Base-by-base conservation (phyloP, 2,888 invertebrate species). In the Chrysolina haemoptera region DNA sequence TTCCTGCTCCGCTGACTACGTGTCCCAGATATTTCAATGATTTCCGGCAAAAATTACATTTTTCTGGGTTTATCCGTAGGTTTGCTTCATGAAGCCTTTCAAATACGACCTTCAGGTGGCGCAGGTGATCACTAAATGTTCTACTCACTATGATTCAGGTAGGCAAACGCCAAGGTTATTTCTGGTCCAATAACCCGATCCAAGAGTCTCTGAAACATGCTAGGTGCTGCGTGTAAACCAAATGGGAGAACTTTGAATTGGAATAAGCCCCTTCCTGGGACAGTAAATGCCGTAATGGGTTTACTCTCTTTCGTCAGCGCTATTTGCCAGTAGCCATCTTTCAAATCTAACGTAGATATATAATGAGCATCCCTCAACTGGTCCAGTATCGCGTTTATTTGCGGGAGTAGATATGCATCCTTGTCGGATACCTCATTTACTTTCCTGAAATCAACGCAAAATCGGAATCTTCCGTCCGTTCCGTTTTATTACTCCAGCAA, bases 361-460 rank as follows among this genome's bases (percentile, higher is more conserved):
- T 81, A 81, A n/a, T 68, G 63, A 0, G 82, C 81, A 12, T 73
- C 64, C 11, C 78, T 59, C 0, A 84, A 71, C 20, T 79, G 77
- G n/a, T 82, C 78, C 14, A 84, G 66, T 0, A 80, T 80, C 16
- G 72, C 74, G 11, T 77, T 74, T 10, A 84, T 82, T 12, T 73
- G 76, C 1, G 83, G 83, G 20, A 84, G 27, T 8, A 8, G 35
- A 8, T 35, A 35, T 6, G 35, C 43, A 14, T 43, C 43, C 43
- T 43, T 14, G 1, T 43, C 43, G 14, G 14, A 43, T 14, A 43
- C 43, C 5, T 43, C 43, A 14, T 35, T 43, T 3, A 43, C 63
- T 43, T 65, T 62, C 6, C 71, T 64, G 68, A 73, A 75, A 43
- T 78, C 78, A 6, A 79, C 68, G 67, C 79, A 78, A 35, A 79